Evolutionary conservation across 2,797 vertebrate genomes (phyloP).

Genomic region (Cuculus canorus): DNA sequence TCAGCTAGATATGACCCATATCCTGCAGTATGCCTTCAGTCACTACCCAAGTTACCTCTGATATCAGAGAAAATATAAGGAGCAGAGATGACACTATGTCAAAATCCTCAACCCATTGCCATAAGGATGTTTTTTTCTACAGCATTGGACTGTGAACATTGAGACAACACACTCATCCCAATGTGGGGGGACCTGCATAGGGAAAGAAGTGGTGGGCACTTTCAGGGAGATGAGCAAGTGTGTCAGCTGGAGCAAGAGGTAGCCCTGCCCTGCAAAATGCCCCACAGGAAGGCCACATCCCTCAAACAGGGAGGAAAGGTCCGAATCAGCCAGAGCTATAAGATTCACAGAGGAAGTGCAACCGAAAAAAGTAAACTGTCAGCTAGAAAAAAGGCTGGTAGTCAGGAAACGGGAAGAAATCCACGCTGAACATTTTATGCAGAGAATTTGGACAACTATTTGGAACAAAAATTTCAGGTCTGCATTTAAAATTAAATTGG

Average conservation of each 20-base stretch:
- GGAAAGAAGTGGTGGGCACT: rapidly evolving
- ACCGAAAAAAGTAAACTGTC: not conserved
- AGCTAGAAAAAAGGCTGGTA: not conserved
- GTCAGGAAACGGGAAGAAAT: not conserved
- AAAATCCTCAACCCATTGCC: not conserved
- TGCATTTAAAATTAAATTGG: slow-evolving; percentile 73
- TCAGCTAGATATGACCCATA: not conserved
- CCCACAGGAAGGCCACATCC: rapidly evolving
- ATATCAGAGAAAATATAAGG: not conserved
- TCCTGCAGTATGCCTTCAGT: not conserved
- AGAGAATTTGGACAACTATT: slow-evolving; percentile 62
- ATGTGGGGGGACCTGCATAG: rapidly evolving
- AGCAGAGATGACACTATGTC: not conserved
- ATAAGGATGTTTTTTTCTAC: not conserved
- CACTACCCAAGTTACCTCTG: not conserved
- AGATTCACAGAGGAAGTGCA: not conserved
- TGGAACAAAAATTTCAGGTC: slow-evolving; percentile 70
- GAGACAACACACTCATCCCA: not conserved
- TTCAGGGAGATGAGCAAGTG: rapidly evolving
- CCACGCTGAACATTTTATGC: not conserved
- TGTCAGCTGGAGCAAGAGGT: not conserved
- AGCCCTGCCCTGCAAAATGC: not conserved
- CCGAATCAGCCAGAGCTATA: not conserved
- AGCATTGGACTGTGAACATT: not conserved
- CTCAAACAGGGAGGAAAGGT: not conserved